Percentiles rank a stretch among this genome's conserved stretches.
These are phyloP conservation scores for Amphiprion ocellaris DNA, from an alignment of 2,113 vertebrate species.

Conservation along the genomic window DNA sequence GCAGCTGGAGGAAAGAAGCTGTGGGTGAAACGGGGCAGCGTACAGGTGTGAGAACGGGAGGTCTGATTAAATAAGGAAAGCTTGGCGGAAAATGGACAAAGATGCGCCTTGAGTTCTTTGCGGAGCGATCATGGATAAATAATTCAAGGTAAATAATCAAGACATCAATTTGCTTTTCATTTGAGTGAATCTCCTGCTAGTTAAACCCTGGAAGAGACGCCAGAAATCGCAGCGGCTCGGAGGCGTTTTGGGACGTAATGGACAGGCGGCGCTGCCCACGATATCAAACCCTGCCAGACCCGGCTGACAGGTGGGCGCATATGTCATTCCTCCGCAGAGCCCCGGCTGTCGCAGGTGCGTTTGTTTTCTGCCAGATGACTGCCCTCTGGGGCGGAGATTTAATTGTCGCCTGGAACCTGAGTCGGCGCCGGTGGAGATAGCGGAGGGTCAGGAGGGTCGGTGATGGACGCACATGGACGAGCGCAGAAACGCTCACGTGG, in stretches of 20 bases:
- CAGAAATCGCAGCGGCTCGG: background rate
- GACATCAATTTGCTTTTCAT: slow-evolving; percentile 33
- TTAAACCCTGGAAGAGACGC: slow-evolving; percentile 4
- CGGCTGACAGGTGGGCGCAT: slow-evolving; percentile 50
- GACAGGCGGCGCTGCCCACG: slow-evolving; percentile 16
- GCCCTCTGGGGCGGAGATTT: slow-evolving; percentile 43
- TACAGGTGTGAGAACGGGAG: slow-evolving; percentile 18
- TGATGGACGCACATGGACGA: slow-evolving; percentile 1
- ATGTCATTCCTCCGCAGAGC: slow-evolving; percentile 50
- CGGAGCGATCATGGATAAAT: slow-evolving; percentile 26
- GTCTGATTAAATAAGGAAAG: slow-evolving; percentile 6
- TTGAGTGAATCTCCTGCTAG: background rate
- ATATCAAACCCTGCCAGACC: slow-evolving; percentile 49
- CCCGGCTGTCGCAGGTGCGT: slow-evolving; percentile 55
- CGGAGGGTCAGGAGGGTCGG: slow-evolving; percentile 4
- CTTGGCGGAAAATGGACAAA: slow-evolving; percentile 1
- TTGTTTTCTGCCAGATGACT: slow-evolving; percentile 61
- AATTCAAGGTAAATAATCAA: slow-evolving; percentile 26
- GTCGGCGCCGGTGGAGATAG: slow-evolving; percentile 36
- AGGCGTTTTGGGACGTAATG: slow-evolving; percentile 1
- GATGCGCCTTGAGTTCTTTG: background rate
- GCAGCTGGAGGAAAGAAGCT: slow-evolving; percentile 5
- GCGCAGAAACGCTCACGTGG: background rate
- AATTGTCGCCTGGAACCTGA: slow-evolving; percentile 52
- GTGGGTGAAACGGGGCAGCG: background rate